Evolutionary conservation across 2,888 invertebrate genomes (phyloP).

Genomic region (Notocelia uddmanniana): DNA sequence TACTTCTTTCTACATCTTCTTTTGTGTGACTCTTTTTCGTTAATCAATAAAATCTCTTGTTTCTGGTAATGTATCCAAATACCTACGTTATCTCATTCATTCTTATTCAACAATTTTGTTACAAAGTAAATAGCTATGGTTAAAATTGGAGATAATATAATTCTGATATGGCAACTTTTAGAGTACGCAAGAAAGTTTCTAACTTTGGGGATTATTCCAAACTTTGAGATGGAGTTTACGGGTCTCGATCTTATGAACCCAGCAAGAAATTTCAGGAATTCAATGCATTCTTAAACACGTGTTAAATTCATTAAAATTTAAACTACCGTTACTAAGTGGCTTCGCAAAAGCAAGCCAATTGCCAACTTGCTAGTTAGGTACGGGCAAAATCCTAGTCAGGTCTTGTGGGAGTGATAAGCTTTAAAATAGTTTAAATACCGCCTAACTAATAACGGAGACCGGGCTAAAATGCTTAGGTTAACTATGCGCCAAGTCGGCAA

Average conservation of each 20-base stretch:
- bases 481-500: conserved; percentile 44
- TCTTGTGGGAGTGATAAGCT: conserved; percentile 42
- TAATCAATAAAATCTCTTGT: not conserved
- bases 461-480: conserved; percentile 34
- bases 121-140: conserved; percentile 16
- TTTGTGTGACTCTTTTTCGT: not conserved
- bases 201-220: conserved; percentile 32
- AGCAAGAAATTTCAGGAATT: conserved; percentile 19
- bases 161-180: conserved; percentile 8
- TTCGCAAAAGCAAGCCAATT: conserved; percentile 13
- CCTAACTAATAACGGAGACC: conserved; percentile 34
- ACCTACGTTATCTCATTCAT: not conserved
- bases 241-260: conserved; percentile 10
- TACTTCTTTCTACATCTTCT: not conserved
- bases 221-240: conserved; percentile 29
- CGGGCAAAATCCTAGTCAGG: conserved; percentile 37
- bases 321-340: conserved; percentile 27
- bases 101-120: not conserved
- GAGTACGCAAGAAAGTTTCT: conserved; percentile 22
- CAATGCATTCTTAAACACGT: conserved; percentile 31
- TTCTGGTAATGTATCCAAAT: not conserved
- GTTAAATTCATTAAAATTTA: conserved; percentile 24
- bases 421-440: conserved; percentile 45
- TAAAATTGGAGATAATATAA: conserved; percentile 23
- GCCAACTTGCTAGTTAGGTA: conserved; percentile 18